These are phyloP conservation scores for Psittacula derbiana DNA, from an alignment of 2,797 vertebrate genomes.

Conservation along the genomic window DNA sequence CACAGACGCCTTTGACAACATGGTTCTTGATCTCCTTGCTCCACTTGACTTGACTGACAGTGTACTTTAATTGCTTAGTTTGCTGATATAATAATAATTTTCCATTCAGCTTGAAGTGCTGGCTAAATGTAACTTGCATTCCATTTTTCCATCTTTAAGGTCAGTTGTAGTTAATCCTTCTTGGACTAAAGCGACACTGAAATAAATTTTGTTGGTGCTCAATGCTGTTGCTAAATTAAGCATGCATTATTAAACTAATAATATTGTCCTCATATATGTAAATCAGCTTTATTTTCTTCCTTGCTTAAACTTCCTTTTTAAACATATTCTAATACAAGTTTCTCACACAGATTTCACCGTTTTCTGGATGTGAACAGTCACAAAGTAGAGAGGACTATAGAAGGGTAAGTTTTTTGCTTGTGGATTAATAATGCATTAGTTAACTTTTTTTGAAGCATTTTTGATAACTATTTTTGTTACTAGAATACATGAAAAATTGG, in stretches of 20 bases:
- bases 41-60: not conserved
- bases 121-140: not conserved
- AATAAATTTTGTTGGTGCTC: not conserved
- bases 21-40: not conserved
- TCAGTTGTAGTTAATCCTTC: not conserved
- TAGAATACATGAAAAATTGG: constrained; percentile 94
- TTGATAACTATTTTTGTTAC: constrained; percentile 13
- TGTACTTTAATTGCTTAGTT: not conserved
- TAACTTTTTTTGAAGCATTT: not conserved
- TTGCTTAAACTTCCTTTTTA: not conserved
- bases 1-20: not conserved
- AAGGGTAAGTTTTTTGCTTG: constrained; percentile 81
- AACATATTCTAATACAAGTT: not conserved
- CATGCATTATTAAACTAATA: not conserved
- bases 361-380: constrained; percentile 93
- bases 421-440: not conserved
- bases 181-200: not conserved
- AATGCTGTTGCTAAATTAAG: not conserved
- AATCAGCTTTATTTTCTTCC: not conserved
- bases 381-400: constrained; percentile 87
- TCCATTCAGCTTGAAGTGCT: not conserved
- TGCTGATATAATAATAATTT: not conserved
- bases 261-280: not conserved
- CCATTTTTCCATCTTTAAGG: not conserved
- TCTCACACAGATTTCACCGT: constrained; percentile 86